phyloP scores from a whole-genome alignment of 2,797 vertebrate genomes.

The Phylloscopus collybita region DNA sequence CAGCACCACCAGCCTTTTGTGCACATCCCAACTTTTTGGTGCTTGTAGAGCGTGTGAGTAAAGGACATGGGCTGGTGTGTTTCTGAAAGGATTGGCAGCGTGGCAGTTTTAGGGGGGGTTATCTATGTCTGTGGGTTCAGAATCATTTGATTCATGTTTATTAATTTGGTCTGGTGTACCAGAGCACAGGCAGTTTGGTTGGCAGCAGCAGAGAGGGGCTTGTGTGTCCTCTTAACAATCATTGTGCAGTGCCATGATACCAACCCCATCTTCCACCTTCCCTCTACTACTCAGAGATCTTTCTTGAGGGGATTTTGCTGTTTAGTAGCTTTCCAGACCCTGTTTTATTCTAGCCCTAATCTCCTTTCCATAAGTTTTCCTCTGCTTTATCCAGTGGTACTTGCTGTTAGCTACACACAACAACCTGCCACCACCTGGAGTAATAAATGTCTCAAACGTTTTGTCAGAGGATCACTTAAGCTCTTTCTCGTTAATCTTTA shows the following conservation, averaged over 20 bases:
- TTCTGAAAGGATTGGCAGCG: neutral
- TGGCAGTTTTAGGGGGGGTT: neutral
- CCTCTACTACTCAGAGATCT: neutral
- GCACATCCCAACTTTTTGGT: neutral
- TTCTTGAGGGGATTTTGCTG: neutral
- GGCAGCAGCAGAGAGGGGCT: neutral
- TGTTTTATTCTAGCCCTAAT: neutral
- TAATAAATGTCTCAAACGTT: neutral
- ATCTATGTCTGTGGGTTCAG: fast-evolving
- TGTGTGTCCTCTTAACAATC: neutral
- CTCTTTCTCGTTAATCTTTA: neutral
- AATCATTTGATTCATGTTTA: neutral
- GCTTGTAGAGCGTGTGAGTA: neutral
- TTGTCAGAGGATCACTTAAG: neutral
- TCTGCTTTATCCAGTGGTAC: neutral
- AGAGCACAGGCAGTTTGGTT: neutral
- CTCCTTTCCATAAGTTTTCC: neutral
- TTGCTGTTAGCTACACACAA: neutral
- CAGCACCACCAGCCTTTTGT: neutral
- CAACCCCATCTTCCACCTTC: neutral
- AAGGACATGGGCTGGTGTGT: fast-evolving
- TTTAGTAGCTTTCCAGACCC: neutral
- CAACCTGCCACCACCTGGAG: neutral
- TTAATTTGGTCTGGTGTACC: neutral
- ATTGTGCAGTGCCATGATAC: fast-evolving